Evolutionary conservation across 2,888 invertebrate genomes (phyloP).

Genomic region (Drosophila mimica): DNA sequence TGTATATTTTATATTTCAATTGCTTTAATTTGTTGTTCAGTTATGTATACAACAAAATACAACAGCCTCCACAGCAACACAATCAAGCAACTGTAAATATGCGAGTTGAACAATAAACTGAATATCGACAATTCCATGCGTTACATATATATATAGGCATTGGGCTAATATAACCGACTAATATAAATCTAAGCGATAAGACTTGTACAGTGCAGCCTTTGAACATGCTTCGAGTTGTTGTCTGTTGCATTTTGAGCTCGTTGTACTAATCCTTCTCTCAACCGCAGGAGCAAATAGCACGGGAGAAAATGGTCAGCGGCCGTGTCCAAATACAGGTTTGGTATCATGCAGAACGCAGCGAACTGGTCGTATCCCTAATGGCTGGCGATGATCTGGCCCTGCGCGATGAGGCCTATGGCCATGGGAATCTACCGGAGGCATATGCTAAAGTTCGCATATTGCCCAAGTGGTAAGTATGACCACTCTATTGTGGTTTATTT

Average conservation of each 20-base stretch:
- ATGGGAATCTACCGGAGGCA: conserved; percentile 92
- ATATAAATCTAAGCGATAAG: conserved; percentile 21
- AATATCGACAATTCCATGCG: conserved; percentile 22
- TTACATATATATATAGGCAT: conserved; percentile 42
- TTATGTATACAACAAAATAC: conserved; percentile 59
- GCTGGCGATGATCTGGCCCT: conserved; percentile 93
- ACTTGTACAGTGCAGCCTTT: conserved; percentile 36
- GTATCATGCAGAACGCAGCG: conserved; percentile 93
- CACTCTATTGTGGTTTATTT: neutral
- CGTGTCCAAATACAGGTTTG: conserved; percentile 95
- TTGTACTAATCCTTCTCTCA: conserved; percentile 35
- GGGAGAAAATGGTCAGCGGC: conserved; percentile 91
- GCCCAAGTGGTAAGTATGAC: conserved; percentile 90
- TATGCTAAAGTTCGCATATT: conserved; percentile 93
- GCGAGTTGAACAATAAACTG: conserved; percentile 45
- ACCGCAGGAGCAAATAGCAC: conserved; percentile 89
- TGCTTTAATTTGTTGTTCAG: conserved; percentile 73
- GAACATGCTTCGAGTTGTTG: conserved; percentile 22
- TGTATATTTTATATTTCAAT: conserved; percentile 60
- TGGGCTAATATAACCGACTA: conserved; percentile 36
- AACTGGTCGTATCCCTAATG: conserved; percentile 93
- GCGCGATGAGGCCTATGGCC: conserved; percentile 91
- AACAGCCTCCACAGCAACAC: conserved; percentile 30
- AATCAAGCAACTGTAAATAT: conserved; percentile 65
- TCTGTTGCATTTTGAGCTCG: neutral